Conservation (phyloP, 2,888 invertebrate genomes). For the Cenopis cana region DNA sequence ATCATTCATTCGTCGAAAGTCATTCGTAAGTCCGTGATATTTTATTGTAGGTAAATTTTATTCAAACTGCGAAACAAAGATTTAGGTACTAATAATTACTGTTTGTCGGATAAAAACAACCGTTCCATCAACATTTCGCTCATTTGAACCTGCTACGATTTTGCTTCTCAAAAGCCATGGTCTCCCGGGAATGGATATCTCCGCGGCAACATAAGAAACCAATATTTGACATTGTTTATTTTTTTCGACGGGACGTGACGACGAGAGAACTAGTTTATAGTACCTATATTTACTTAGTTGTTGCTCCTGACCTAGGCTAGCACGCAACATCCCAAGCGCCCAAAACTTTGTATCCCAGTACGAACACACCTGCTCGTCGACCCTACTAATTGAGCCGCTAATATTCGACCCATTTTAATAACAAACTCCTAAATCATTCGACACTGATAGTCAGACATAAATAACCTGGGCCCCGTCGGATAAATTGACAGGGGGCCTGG, state of each 20-base stretch:
- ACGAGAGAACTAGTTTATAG: no score
- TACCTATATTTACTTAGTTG: not conserved
- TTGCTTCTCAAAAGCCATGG: not conserved
- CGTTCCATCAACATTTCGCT: not conserved
- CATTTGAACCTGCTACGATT: not conserved
- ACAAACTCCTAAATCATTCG: conserved; percentile 42
- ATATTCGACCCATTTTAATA: conserved; percentile 42
- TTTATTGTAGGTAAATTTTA: no score
- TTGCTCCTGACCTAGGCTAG: not conserved
- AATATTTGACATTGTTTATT: no score
- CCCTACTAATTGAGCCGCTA: conserved; percentile 40
- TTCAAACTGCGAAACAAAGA: no score
- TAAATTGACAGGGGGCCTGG: conserved; percentile 45
- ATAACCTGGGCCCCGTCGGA: conserved; percentile 39
- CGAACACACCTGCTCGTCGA: conserved; percentile 32
- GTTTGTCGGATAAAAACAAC: no score
- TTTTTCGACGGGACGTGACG: no score
- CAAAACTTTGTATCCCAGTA: conserved; percentile 10
- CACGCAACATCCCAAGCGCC: not conserved
- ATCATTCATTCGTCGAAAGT: no score
- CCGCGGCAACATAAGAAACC: no score
- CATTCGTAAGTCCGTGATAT: no score
- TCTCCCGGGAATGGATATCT: no score
- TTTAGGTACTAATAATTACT: not conserved
- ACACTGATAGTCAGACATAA: conserved; percentile 44